Percentiles rank a stretch among this genome's conserved stretches.
Conservation (phyloP, 2,113 vertebrate genomes). For the Lontra canadensis region DNA sequence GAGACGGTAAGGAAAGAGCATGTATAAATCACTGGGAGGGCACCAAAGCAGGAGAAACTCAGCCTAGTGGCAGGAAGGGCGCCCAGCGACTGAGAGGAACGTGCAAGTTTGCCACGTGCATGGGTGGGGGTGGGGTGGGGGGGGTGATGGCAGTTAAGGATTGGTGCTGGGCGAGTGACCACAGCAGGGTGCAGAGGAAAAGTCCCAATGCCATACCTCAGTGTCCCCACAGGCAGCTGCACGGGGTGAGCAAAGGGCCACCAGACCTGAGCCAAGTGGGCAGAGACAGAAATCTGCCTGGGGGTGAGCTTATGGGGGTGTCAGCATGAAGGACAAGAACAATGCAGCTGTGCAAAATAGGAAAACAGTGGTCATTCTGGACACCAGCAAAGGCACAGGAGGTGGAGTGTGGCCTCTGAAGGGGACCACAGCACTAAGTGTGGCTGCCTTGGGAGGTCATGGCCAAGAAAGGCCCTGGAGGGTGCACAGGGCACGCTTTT, state of each 20-base stretch:
- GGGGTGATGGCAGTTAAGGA: fast-evolving
- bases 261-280: background rate
- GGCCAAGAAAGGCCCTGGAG: background rate
- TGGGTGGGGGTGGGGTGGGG: background rate
- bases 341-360: background rate
- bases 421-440: background rate
- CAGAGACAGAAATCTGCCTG: background rate
- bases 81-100: fast-evolving
- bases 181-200: background rate
- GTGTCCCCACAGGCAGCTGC: background rate
- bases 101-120: background rate
- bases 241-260: background rate
- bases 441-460: too few species aligned
- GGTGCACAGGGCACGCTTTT: fast-evolving
- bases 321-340: background rate
- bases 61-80: background rate
- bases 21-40: background rate
- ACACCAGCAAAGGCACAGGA: background rate
- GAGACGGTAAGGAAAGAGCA: background rate
- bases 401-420: fast-evolving
- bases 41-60: background rate
- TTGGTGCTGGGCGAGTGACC: background rate
- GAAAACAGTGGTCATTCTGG: background rate
- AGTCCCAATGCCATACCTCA: background rate
- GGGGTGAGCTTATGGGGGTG: background rate